These are phyloP conservation scores for Orestias chungarensis DNA, from an alignment of 2,797 vertebrate species.

Conservation along the genomic window DNA sequence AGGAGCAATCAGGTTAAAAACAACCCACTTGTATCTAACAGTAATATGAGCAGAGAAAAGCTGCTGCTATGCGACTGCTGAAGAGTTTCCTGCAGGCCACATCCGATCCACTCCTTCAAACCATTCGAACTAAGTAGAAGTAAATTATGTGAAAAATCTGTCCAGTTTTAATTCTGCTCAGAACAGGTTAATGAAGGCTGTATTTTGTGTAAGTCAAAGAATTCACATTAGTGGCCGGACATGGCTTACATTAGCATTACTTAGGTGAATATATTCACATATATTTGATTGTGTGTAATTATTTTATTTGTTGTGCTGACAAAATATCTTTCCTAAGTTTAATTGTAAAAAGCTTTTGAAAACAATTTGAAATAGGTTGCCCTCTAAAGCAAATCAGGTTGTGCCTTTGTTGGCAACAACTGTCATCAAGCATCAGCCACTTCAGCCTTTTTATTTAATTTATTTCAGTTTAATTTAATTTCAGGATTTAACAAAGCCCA, in stretches of 20 bases:
- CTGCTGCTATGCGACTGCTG: neutral
- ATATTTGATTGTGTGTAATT: too few relatives aligned
- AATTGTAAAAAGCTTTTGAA: too few relatives aligned
- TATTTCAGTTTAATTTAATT: too few relatives aligned
- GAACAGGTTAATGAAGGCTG: neutral
- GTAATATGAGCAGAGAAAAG: neutral
- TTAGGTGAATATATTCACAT: neutral
- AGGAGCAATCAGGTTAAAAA: neutral
- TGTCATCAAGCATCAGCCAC: too few relatives aligned
- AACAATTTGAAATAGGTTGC: too few relatives aligned
- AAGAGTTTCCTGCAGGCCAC: neutral
- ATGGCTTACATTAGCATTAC: constrained; percentile 2
- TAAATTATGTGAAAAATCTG: neutral
- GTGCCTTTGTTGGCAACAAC: too few relatives aligned
- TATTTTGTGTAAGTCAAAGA: neutral
- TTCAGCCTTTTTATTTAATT: too few relatives aligned
- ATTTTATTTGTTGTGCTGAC: too few relatives aligned
- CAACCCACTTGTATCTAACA: neutral
- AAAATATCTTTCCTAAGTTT: too few relatives aligned
- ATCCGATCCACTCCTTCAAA: neutral
- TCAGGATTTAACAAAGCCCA: too few relatives aligned
- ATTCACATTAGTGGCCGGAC: constrained; percentile 4
- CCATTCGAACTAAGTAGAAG: neutral
- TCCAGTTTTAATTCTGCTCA: neutral
- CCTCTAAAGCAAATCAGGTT: too few relatives aligned